Conservation (phyloP, 2,113 vertebrate genomes). For the Odocoileus virginianus region DNA sequence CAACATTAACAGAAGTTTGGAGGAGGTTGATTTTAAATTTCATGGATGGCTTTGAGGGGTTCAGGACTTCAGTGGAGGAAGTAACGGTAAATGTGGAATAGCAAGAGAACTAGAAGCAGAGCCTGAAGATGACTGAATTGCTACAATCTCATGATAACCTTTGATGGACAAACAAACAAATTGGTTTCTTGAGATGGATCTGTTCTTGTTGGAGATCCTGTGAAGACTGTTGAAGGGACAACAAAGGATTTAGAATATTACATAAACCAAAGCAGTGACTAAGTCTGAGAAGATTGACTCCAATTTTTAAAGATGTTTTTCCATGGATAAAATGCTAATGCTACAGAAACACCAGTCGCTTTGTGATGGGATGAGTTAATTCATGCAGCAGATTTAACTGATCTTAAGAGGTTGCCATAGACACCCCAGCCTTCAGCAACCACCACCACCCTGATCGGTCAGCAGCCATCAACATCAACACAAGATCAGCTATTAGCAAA, state of each 20-base stretch:
- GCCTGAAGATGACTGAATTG: neutral
- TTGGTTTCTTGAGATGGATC: neutral
- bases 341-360: neutral
- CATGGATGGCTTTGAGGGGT: neutral
- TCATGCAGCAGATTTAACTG: neutral
- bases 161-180: neutral
- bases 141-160: neutral
- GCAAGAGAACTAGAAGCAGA: neutral
- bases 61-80: neutral
- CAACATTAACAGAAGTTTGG: neutral
- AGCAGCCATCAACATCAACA: neutral
- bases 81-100: neutral
- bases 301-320: neutral
- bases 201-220: neutral
- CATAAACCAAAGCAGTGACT: neutral
- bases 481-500: neutral
- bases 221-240: neutral
- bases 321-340: neutral
- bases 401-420: neutral
- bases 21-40: neutral
- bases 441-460: neutral
- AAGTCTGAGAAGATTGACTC: neutral
- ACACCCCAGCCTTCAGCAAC: neutral
- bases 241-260: neutral
- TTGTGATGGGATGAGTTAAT: neutral